Conservation (phyloP, 2,113 vertebrate species). For the Felis chaus region DNA sequence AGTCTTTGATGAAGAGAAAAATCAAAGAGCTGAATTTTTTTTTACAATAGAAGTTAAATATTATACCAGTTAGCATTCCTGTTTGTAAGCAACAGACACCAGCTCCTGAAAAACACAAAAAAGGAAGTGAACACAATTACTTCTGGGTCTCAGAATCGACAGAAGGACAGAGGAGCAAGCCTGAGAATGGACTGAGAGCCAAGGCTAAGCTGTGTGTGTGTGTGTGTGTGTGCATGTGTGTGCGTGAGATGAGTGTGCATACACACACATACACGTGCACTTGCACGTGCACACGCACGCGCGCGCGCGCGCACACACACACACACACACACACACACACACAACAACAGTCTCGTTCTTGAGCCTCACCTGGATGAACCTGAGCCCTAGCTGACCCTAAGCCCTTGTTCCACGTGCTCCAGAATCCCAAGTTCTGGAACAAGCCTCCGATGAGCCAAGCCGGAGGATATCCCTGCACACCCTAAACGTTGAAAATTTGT, state of each 20-base stretch:
- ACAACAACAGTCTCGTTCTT: background rate
- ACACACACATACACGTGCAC: background rate
- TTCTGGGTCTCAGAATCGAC: background rate
- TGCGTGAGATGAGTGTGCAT: no score
- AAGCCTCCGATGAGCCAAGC: background rate
- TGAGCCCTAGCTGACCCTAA: background rate
- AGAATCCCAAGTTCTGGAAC: background rate
- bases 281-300: background rate
- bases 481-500: background rate
- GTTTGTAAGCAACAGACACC: background rate
- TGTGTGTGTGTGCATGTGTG: no score
- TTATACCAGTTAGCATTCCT: background rate
- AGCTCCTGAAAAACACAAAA: background rate
- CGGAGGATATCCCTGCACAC: background rate
- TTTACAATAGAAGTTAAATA: background rate
- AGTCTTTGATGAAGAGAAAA: background rate
- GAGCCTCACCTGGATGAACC: background rate
- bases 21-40: background rate
- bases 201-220: no score
- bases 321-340: background rate
- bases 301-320: fast-evolving
- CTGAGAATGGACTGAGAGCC: background rate
- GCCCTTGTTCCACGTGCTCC: background rate
- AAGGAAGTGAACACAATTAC: background rate
- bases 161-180: background rate